phyloP scores from a whole-genome alignment of 2,113 vertebrate species.

The Elephantulus edwardii region DNA sequence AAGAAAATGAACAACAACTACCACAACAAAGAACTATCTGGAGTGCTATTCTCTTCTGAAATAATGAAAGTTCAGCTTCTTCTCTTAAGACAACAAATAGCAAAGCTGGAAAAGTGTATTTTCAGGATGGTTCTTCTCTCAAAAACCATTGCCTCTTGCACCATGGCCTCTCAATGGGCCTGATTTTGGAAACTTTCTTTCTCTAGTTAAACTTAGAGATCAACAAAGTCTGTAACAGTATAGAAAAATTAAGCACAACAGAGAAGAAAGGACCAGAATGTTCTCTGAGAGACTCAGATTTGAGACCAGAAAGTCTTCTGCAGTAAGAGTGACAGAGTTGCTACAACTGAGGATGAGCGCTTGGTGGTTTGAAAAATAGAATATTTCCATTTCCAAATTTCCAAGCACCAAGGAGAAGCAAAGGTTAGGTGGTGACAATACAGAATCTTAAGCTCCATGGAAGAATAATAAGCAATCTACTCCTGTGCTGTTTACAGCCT shows the following conservation, averaged over 20 bases:
- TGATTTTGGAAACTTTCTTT: slow-evolving; percentile 11
- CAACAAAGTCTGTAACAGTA: not conserved
- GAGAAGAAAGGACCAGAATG: not conserved
- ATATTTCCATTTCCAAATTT: not conserved
- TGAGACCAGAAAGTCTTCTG: not conserved
- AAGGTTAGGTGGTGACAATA: not conserved
- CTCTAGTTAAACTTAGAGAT: not conserved
- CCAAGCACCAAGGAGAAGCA: not conserved
- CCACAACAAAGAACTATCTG: not conserved
- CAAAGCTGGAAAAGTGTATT: not conserved
- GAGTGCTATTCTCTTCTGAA: not conserved
- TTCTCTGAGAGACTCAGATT: not conserved
- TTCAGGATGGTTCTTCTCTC: not conserved
- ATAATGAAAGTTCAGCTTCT: not conserved
- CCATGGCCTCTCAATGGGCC: not conserved
- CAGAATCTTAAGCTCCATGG: not conserved
- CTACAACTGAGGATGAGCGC: not conserved
- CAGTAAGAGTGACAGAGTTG: not conserved
- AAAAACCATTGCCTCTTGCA: not conserved
- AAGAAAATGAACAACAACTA: not conserved
- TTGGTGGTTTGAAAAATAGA: not conserved
- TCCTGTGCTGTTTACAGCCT: too few relatives aligned
- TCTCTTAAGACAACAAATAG: slow-evolving; percentile 22
- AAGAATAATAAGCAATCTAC: too few relatives aligned
- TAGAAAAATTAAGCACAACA: not conserved